Evolutionary conservation across 2,797 vertebrate genomes (phyloP), one percentile per base, ranked within the genome.

Genomic region (Nyctibius grandis): DNA sequence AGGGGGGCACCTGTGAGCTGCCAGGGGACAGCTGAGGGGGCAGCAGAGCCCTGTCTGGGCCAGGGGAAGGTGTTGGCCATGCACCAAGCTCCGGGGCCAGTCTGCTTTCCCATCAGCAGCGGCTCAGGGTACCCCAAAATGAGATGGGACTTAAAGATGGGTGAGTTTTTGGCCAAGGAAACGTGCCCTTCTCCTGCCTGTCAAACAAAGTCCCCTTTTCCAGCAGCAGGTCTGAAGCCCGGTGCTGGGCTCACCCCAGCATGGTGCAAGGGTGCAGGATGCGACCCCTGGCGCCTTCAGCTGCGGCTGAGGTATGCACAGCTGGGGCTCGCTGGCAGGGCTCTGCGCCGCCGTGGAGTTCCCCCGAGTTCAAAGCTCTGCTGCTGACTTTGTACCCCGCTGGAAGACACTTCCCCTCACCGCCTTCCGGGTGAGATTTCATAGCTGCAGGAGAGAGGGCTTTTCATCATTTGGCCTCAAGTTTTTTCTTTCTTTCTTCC

Each of bases 281-380:
- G 79, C 0, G 2, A 65, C 94, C 91, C 60, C 50, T 33, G 44
- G 51, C 15, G 36, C 76, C 82, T 88, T 28, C 96, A 95, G 95
- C 96, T 96, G 96, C 53, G 31, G 79, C 79, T 74, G 54, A 93
- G 94, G 88, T 91, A 91, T 96, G 96, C 95, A 91, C 95, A 95
- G 96, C 96, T 96, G 96, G 95, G 93, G 82, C 89, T 92, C 36
- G 16, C 89, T 94, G 94, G 95, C 94, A 93, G 87, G 68, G 76
- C 74, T 88, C 76, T 51, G 76, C 14, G 0, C 76, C 7, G 57
- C 61, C 0, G 33, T 28, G 96, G 95, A 96, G 85, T 96, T 97
- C 80, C 96, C 96, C 96, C 6, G 2, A 94, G 96, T 96, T 97
- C 96, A 96, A 97, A 97, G 96, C 93, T 36, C 88, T 34, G 67